A percentile compares a stretch with the other conserved stretches of the same genome.
Conservation (phyloP, 2,113 vertebrate genomes). For the Strigops habroptila region DNA sequence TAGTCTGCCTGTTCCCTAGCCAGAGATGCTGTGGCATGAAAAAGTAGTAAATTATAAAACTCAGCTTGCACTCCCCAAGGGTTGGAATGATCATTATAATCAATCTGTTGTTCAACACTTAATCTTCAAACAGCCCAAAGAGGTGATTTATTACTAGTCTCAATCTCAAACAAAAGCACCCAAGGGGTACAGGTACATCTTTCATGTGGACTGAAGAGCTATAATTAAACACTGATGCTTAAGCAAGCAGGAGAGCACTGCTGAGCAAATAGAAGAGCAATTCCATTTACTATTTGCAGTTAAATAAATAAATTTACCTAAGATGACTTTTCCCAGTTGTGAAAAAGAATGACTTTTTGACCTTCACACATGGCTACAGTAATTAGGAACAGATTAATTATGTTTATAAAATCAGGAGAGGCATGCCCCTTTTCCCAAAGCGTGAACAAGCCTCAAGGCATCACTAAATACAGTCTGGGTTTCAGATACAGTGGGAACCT, state of each 20-base stretch:
- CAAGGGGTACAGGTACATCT: not conserved
- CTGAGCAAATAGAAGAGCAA: not conserved
- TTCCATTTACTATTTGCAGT: not conserved
- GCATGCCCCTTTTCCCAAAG: not conserved
- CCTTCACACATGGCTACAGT: not conserved
- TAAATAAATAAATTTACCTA: not conserved
- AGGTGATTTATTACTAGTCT: not conserved
- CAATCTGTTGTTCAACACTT: not conserved
- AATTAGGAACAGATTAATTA: not conserved
- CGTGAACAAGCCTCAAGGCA: not conserved
- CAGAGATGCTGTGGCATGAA: not conserved
- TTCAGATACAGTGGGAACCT: not conserved
- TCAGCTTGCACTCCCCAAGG: not conserved
- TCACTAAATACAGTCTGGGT: not conserved
- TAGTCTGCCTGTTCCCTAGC: not conserved
- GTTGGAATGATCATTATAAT: not conserved
- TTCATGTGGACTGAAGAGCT: not conserved
- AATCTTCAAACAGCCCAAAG: not conserved
- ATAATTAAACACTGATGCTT: not conserved
- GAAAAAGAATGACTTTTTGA: not conserved
- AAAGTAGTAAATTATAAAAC: not conserved
- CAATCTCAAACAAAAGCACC: not conserved
- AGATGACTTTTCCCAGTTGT: not conserved
- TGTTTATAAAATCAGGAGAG: not conserved
- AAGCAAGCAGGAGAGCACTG: not conserved